Percentiles rank a stretch among this genome's conserved stretches.
These are phyloP conservation scores for Pogona vitticeps DNA, from an alignment of 2,113 vertebrate genomes.

Conservation along the genomic window DNA sequence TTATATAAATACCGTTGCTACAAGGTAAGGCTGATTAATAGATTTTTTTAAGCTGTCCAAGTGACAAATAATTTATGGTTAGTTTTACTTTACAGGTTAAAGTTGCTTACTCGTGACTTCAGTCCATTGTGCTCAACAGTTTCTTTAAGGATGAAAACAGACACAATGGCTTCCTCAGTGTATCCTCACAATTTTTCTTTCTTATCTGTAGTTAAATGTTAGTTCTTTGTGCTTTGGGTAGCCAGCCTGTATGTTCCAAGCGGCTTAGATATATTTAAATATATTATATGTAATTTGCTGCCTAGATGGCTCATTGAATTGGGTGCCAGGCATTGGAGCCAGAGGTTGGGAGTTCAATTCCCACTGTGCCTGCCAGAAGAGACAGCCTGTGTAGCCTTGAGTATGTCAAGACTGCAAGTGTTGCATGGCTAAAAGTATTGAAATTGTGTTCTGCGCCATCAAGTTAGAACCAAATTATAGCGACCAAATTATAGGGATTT, in stretches of 20 bases:
- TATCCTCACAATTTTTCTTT: neutral
- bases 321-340: too few relatives aligned
- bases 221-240: neutral
- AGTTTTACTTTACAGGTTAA: neutral
- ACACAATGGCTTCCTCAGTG: neutral
- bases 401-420: too few relatives aligned
- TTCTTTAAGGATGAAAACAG: neutral
- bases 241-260: neutral
- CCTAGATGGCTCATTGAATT: too few relatives aligned
- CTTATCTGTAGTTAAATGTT: neutral
- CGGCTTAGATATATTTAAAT: neutral
- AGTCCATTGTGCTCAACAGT: neutral
- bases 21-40: slow-evolving; percentile 80
- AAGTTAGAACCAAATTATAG: too few relatives aligned
- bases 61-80: neutral
- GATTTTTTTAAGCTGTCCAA: neutral
- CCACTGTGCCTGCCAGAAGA: too few relatives aligned
- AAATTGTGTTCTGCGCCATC: too few relatives aligned
- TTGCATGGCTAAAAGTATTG: too few relatives aligned
- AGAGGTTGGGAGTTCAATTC: too few relatives aligned
- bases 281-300: neutral
- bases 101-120: neutral
- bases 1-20: slow-evolving; percentile 98
- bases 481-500: too few relatives aligned
- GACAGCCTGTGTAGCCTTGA: too few relatives aligned